These are phyloP conservation scores for Hyperoplus lanceolatus DNA, from an alignment of 2,797 vertebrate species.

Conservation along the genomic window DNA sequence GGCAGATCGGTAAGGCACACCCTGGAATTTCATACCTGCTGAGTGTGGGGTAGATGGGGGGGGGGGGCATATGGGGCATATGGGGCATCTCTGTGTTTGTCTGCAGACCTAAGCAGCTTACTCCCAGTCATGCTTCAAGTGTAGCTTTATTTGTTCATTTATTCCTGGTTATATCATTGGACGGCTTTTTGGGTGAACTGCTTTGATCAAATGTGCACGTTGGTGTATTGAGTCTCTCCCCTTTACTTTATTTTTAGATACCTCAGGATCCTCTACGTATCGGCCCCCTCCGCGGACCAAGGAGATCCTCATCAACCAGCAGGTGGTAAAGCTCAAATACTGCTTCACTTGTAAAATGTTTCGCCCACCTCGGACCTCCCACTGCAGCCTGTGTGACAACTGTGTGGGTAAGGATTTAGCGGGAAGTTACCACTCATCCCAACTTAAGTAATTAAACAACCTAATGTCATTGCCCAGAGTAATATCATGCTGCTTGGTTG, in stretches of 20 bases:
- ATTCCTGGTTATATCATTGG: neutral
- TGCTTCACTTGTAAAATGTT: constrained; percentile 99
- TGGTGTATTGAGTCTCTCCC: neutral
- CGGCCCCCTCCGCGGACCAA: constrained; percentile 94
- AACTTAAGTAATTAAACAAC: constrained; percentile 5
- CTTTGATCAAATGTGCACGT: constrained; percentile 1
- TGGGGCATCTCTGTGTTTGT: constrained; percentile 53
- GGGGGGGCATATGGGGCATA: constrained; percentile 41
- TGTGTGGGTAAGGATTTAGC: constrained; percentile 91
- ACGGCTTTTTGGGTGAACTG: neutral
- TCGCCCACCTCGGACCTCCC: constrained; percentile 95
- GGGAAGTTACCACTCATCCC: constrained; percentile 10
- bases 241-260: constrained; percentile 85
- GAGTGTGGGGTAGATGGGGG: constrained; percentile 74
- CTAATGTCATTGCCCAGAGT: neutral
- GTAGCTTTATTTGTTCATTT: neutral
- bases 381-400: constrained; percentile 98
- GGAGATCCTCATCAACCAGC: constrained; percentile 95
- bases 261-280: constrained; percentile 92
- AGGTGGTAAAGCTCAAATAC: constrained; percentile 97
- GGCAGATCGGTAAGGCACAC: constrained; percentile 89
- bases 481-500: neutral
- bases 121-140: constrained; percentile 19
- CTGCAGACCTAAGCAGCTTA: constrained; percentile 73
- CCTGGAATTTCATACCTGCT: neutral